Conservation (phyloP, 1,140 invertebrate species). For the Zaprionus vittiger region DNA sequence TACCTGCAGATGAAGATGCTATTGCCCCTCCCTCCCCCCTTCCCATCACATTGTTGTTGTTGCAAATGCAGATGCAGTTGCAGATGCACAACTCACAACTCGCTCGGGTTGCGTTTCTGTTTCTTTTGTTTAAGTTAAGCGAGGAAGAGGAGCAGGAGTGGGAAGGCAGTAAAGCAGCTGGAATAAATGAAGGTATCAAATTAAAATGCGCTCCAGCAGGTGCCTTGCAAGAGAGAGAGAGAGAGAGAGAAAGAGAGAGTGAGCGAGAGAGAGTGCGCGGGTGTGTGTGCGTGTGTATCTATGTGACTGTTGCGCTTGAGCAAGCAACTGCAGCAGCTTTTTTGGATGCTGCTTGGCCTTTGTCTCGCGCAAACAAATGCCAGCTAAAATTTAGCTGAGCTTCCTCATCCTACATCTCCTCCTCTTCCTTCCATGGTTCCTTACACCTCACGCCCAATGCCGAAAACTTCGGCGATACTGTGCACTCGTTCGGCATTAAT, state of each 20-base stretch:
- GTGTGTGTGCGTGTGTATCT: conserved; percentile 21
- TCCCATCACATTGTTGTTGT: not conserved
- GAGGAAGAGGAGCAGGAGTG: conserved; percentile 8
- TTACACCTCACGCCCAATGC: conserved; percentile 1
- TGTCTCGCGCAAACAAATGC: conserved; percentile 54
- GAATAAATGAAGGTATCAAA: conserved; percentile 78
- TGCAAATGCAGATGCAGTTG: not conserved
- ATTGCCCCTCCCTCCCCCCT: not conserved
- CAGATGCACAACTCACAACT: conserved; percentile 15
- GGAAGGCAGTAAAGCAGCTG: not conserved
- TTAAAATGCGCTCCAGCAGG: conserved; percentile 67
- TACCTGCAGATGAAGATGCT: conserved; percentile 61
- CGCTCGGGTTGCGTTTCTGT: conserved; percentile 30
- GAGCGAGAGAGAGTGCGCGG: conserved; percentile 11
- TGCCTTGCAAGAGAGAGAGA: conserved; percentile 6
- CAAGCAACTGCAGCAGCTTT: conserved; percentile 49
- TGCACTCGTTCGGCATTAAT: conserved; percentile 54
- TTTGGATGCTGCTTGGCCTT: conserved; percentile 61
- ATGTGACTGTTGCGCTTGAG: conserved; percentile 67
- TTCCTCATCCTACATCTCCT: conserved; percentile 4
- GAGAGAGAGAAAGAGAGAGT: conserved; percentile 8
- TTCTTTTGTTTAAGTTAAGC: conserved; percentile 73
- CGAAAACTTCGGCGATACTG: conserved; percentile 27
- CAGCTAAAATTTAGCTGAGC: conserved; percentile 39
- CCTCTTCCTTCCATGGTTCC: not conserved